These are phyloP conservation scores for Alligator mississippiensis DNA, from an alignment of 2,113 vertebrate genomes.

Conservation along the genomic window DNA sequence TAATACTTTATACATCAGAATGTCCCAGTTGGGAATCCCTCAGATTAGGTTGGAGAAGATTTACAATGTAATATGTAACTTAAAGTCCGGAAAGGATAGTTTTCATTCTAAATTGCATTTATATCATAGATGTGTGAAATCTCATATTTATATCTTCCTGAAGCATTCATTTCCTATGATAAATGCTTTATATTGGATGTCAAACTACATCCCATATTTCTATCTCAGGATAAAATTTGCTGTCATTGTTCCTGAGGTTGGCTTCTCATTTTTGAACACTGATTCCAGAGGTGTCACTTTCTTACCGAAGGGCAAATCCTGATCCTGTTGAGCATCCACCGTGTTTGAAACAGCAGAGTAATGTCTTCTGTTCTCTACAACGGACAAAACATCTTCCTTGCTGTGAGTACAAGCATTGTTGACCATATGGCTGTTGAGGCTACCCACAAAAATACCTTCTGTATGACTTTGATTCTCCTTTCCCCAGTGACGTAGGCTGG, in stretches of 20 bases:
- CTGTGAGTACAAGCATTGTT: background rate
- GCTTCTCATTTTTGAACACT: background rate
- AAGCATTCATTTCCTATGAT: background rate
- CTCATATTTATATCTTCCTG: background rate
- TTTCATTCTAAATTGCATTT: background rate
- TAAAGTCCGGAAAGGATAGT: background rate
- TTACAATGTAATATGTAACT: background rate
- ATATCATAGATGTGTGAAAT: background rate
- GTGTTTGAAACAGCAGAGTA: background rate
- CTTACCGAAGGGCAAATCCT: background rate
- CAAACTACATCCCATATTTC: background rate
- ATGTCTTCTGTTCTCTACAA: background rate
- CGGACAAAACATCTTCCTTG: background rate
- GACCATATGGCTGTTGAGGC: background rate
- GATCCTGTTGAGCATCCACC: background rate
- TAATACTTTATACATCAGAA: background rate
- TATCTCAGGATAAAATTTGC: background rate
- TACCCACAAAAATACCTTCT: background rate
- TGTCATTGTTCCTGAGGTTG: background rate
- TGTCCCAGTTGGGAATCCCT: background rate
- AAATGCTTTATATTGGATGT: accelerated
- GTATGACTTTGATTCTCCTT: background rate
- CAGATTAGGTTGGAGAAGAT: background rate
- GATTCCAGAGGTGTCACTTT: background rate
- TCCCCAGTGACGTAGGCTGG: background rate